Base-by-base conservation (phyloP, 2,888 invertebrate species). In the Leucophenga montana region DNA sequence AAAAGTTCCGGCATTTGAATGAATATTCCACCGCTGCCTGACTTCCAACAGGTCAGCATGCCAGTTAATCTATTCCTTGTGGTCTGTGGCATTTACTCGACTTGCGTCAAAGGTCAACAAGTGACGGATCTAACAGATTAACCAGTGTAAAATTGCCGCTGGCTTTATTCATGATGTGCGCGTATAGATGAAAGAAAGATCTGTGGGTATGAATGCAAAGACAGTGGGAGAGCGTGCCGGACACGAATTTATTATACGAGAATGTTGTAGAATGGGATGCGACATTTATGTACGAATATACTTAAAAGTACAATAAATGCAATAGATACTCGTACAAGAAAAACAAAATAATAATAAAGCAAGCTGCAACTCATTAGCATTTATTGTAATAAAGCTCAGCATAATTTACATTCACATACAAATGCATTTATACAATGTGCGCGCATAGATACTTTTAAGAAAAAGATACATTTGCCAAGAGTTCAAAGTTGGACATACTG, bases 311-410 rank as follows among this genome's bases (percentile, higher is more conserved):
- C 50, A 50, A 50, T 16, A 50, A 18, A n/a, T 39, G 39, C 59
- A 71, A n/a, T 20, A 48, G 22, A 39, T 39, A 64, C 39, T 27
- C 27, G 27, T 27, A 3, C 4, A 27, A 27, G 27, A 13, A 67
- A 22, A 68, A 33, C 61, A 66, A 65, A 56, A 54, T 56, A 67
- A 68, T 61, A 54, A 69, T n/a, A 46, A 39, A 56, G n/a, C n/a
- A n/a, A 44, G 18, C 68, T 13, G 11, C 33, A 27, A 46, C 46
- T 64, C 62, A 64, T 64, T 64, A 48, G 62, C 62, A 64, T 64
- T 48, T 20, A 64, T 64, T 64, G 27, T 50, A 4, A 8, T 50
- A 50, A 64, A 22, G 46, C 62, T 22, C 46, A 64, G 6, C 46
- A 46, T 64, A 64, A 64, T 48, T 64, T 46, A 64, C 46, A 64